Evolutionary conservation across 2,888 invertebrate genomes (phyloP), one percentile per base, ranked within the genome.

Genomic region (Drosophila yooni): DNA sequence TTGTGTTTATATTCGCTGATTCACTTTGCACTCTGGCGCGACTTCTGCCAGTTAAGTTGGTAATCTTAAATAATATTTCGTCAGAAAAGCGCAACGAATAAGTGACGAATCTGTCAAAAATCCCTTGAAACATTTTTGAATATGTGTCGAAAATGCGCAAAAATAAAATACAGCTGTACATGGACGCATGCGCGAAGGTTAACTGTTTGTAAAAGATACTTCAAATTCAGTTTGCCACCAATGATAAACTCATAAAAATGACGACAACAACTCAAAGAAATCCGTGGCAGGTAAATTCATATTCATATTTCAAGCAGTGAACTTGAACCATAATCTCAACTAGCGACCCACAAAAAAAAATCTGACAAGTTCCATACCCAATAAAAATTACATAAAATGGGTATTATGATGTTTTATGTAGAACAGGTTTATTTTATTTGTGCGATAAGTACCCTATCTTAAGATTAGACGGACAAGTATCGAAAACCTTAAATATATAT

Each of bases 261-360:
- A 71, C 31, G 54, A 58, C 51, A 76, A 72, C 53, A 53, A 59
- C 25, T 25, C 54, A 46, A 29, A 56, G 51, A 60, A 61, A 29
- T 53, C 52, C 29, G 58, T 31, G 56, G 50, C 58, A 71, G 74
- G 62, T 73, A 79, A 88, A 43, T 46, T 38, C 18, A 38, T 38
- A 8, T 18, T 84, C 80, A 76, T 63, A 74, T 72, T 77, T 74
- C 53, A 66, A 65, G 54, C 50, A 52, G 59, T 70, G 81, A 85
- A 80, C 85, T 88, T 88, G 88, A 88, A 86, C 72, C 76, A 64
- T 69, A 85, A 85, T 83, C 83, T 70, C 31, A 51, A 63, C 43
- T 21, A 56, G 52, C 58, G 40, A 64, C 74, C 77, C 71, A 50
- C 74, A 75, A 78, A 80, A 70, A 53, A 33, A 60, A 25, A 64